Conservation (phyloP, 1,140 invertebrate species). For the Drepana arcuata region DNA sequence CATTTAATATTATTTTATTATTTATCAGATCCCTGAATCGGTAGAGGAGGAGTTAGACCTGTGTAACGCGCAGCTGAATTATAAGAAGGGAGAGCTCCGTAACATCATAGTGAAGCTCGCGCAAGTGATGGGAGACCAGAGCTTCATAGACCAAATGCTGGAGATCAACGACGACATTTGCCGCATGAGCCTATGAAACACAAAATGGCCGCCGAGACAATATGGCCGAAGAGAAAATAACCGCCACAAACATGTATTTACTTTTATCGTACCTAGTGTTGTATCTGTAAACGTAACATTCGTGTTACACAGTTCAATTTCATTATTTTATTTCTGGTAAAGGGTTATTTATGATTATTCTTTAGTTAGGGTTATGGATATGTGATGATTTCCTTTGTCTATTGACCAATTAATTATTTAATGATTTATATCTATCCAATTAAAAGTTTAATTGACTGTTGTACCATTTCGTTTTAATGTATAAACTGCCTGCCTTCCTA, state of each 20-base stretch:
- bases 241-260: constrained; percentile 16
- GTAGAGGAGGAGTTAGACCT: constrained; percentile 74
- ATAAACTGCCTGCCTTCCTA: no score
- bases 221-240: constrained; percentile 38
- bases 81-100: constrained; percentile 75
- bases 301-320: no score
- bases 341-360: no score
- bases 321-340: no score
- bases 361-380: no score
- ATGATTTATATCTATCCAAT: no score
- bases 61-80: constrained; percentile 80
- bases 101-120: constrained; percentile 76
- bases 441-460: no score
- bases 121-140: constrained; percentile 77
- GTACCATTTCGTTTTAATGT: no score
- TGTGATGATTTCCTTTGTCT: no score
- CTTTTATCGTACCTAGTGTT: no score
- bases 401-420: constrained; percentile 1
- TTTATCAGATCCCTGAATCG: constrained; percentile 71
- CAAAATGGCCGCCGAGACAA: constrained; percentile 11
- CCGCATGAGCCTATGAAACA: constrained; percentile 46
- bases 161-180: constrained; percentile 85
- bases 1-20: constrained; percentile 5
- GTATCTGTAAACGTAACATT: no score
- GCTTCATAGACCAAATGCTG: constrained; percentile 81